These are phyloP conservation scores for Drosophila fuyamai DNA, from an alignment of 1,140 invertebrate genomes.

Conservation along the genomic window DNA sequence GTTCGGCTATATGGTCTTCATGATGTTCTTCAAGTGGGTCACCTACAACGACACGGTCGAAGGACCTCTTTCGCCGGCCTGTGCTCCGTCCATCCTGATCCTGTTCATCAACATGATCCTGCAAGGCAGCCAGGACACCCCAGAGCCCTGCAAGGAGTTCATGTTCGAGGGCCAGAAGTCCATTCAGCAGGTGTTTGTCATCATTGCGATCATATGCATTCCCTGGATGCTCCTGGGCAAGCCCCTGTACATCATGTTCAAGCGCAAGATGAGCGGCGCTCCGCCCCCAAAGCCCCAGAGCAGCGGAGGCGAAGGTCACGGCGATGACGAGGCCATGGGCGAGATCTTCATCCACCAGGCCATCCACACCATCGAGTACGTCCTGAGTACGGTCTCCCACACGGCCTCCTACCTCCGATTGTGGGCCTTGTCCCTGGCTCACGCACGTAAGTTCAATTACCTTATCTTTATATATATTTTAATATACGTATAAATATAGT, in stretches of 20 bases:
- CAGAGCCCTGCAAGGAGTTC: slow-evolving; percentile 87
- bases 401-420: slow-evolving; percentile 98
- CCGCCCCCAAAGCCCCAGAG: slow-evolving; percentile 13
- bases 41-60: slow-evolving; percentile 87
- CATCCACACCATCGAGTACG: slow-evolving; percentile 99
- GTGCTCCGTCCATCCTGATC: slow-evolving; percentile 95
- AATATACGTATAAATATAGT: too few relatives aligned
- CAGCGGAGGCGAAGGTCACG: slow-evolving; percentile 52
- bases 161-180: slow-evolving; percentile 90
- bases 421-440: slow-evolving; percentile 97
- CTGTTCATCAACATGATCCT: slow-evolving; percentile 97
- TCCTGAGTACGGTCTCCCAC: slow-evolving; percentile 97
- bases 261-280: slow-evolving; percentile 19
- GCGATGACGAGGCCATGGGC: slow-evolving; percentile 89
- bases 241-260: slow-evolving; percentile 89
- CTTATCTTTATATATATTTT: background rate
- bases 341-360: slow-evolving; percentile 96
- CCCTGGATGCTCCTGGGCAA: slow-evolving; percentile 97
- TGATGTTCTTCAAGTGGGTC: slow-evolving; percentile 97
- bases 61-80: slow-evolving; percentile 86
- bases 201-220: slow-evolving; percentile 92
- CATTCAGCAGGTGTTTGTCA: slow-evolving; percentile 91
- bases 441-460: slow-evolving; percentile 90
- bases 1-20: slow-evolving; percentile 97
- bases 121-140: slow-evolving; percentile 85